Conservation (phyloP, 2,888 invertebrate species). For the Ditula angustiorana region DNA sequence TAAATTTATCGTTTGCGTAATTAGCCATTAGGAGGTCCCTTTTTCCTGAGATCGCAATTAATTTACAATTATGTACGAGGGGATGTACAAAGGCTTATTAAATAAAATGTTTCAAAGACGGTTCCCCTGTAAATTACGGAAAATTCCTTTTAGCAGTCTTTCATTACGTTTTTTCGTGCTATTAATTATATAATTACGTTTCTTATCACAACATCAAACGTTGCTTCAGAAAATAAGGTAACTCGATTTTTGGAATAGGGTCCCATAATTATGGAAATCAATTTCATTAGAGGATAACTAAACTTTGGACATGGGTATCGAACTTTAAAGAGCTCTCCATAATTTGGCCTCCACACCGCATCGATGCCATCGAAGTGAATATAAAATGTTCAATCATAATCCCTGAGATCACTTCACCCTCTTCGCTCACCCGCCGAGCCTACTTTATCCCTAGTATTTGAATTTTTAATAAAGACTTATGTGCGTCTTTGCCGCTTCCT, state of each 20-base stretch:
- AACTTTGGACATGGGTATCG: constrained; percentile 34
- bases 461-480: constrained; percentile 53
- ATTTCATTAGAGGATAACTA: constrained; percentile 12
- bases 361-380: constrained; percentile 61
- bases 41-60: constrained; percentile 65
- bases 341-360: constrained; percentile 48
- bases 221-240: constrained; percentile 3
- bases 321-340: constrained; percentile 50
- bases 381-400: constrained; percentile 73
- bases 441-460: constrained; percentile 49
- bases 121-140: constrained; percentile 62
- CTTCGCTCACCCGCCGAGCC: constrained; percentile 45
- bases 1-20: constrained; percentile 75
- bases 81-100: constrained; percentile 75
- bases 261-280: constrained; percentile 32
- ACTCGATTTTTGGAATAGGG: neutral
- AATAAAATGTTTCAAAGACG: constrained; percentile 76
- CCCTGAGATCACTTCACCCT: constrained; percentile 57
- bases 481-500: constrained; percentile 42
- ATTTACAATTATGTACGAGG: constrained; percentile 80
- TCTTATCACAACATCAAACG: constrained; percentile 18
- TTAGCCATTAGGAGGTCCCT: constrained; percentile 57
- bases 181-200: constrained; percentile 23
- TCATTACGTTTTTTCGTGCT: constrained; percentile 49
- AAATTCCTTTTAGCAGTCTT: constrained; percentile 66